These are phyloP conservation scores for Atrichornis clamosus DNA, from an alignment of 2,113 vertebrate species.

Conservation along the genomic window DNA sequence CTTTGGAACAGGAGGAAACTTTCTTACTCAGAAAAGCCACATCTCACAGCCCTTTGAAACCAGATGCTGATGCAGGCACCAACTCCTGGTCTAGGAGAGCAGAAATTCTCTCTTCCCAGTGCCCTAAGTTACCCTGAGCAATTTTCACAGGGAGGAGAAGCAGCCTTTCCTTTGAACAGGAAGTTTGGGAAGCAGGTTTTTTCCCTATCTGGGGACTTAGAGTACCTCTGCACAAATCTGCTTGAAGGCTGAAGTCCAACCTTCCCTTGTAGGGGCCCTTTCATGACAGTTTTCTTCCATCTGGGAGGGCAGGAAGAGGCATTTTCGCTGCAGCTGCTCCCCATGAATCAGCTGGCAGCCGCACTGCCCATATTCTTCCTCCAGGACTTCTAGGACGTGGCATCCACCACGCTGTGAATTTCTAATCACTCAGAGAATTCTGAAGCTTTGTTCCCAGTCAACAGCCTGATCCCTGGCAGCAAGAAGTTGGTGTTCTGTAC, in stretches of 20 bases:
- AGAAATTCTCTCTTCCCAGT: neutral
- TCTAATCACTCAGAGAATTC: neutral
- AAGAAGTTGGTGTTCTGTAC: neutral
- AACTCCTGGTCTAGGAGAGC: neutral
- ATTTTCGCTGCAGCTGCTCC: neutral
- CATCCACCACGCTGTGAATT: neutral
- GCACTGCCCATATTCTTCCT: neutral
- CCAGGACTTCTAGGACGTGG: neutral
- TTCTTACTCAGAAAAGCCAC: neutral
- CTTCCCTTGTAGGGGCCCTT: neutral
- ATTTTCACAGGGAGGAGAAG: neutral
- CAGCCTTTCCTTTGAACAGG: neutral
- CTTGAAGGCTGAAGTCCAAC: neutral
- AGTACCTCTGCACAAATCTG: neutral
- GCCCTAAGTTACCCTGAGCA: neutral
- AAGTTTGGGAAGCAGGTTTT: neutral
- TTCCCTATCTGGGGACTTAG: neutral
- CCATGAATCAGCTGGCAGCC: conserved; percentile 1
- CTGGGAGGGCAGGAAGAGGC: conserved; percentile 27
- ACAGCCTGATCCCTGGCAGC: neutral
- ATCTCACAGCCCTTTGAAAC: neutral
- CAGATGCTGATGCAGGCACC: neutral
- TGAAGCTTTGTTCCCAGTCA: neutral
- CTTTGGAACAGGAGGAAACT: neutral
- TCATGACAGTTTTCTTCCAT: conserved; percentile 1